A percentile compares a stretch with the other conserved stretches of the same genome.
phyloP scores from a whole-genome alignment of 2,113 vertebrate genomes.

The Engraulis encrasicolus region DNA sequence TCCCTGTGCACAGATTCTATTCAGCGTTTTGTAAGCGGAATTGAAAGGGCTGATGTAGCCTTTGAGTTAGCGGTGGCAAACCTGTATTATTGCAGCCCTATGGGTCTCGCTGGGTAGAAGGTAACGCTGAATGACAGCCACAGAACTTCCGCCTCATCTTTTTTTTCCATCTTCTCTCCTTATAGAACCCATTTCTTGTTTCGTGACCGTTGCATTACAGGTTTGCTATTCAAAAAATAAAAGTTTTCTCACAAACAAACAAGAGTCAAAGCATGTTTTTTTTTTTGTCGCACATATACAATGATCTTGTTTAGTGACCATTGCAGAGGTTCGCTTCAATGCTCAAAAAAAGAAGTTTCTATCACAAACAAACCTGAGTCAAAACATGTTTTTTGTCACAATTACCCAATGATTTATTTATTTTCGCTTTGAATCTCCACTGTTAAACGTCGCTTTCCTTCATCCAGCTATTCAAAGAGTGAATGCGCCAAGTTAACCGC shows the following conservation, averaged over 20 bases:
- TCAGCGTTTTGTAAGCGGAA: constrained; percentile 38
- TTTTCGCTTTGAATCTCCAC: constrained; percentile 61
- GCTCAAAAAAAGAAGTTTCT: too few species aligned
- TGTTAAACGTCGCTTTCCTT: constrained; percentile 57
- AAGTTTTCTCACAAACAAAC: constrained; percentile 30
- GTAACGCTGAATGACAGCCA: neutral
- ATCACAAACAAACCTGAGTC: constrained; percentile 28
- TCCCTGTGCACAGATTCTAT: constrained; percentile 39
- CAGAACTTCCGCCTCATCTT: too few species aligned
- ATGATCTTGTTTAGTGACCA: constrained; percentile 44
- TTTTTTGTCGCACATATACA: constrained; percentile 44
- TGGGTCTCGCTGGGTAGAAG: neutral
- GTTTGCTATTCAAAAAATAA: neutral
- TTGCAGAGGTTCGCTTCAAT: neutral
- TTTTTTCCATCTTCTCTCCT: too few species aligned
- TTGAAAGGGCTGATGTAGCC: constrained; percentile 41
- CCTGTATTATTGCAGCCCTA: constrained; percentile 35
- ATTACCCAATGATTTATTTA: constrained; percentile 60
- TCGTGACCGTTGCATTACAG: neutral
- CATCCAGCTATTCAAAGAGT: constrained; percentile 44
- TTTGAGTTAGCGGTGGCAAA: constrained; percentile 40
- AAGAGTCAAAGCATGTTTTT: constrained; percentile 25
- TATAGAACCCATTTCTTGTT: neutral
- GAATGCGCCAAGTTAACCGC: constrained; percentile 62
- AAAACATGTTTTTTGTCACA: constrained; percentile 36